Conservation (phyloP, 2,797 vertebrate genomes). For the Tadarida brasiliensis region DNA sequence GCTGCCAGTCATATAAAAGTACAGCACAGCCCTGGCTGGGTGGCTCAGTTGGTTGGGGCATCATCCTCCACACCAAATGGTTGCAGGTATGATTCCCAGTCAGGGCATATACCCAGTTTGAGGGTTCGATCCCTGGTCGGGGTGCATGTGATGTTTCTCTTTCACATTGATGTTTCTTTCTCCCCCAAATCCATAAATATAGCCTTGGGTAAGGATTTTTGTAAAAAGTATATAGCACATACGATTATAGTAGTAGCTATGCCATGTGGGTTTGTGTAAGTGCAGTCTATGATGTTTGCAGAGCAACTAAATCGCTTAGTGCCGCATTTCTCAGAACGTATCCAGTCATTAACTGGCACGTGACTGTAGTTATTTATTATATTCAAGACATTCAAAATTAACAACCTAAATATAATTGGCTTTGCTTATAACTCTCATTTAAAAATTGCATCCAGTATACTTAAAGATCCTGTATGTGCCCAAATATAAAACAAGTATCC, state of each 20-base stretch:
- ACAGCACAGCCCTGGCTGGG: background rate
- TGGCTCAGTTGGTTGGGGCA: background rate
- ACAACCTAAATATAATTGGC: background rate
- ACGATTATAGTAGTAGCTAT: background rate
- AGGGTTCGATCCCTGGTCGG: background rate
- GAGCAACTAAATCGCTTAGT: background rate
- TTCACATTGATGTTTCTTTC: background rate
- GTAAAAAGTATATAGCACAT: background rate
- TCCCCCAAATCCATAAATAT: background rate
- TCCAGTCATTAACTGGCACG: background rate
- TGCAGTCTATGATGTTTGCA: background rate
- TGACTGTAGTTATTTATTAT: background rate
- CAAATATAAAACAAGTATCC: background rate
- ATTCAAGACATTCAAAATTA: conserved; percentile 14
- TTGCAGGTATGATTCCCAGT: background rate
- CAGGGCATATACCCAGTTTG: background rate
- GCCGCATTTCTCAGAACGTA: background rate
- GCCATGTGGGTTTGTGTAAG: background rate
- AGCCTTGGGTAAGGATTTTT: background rate
- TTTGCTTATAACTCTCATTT: background rate
- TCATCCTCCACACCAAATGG: background rate
- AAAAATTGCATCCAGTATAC: background rate
- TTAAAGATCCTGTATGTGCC: background rate
- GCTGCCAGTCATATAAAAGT: background rate
- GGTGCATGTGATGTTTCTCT: background rate